phyloP scores from a whole-genome alignment of 1,140 invertebrate genomes.

The Panagrolaimus sp. region DNA sequence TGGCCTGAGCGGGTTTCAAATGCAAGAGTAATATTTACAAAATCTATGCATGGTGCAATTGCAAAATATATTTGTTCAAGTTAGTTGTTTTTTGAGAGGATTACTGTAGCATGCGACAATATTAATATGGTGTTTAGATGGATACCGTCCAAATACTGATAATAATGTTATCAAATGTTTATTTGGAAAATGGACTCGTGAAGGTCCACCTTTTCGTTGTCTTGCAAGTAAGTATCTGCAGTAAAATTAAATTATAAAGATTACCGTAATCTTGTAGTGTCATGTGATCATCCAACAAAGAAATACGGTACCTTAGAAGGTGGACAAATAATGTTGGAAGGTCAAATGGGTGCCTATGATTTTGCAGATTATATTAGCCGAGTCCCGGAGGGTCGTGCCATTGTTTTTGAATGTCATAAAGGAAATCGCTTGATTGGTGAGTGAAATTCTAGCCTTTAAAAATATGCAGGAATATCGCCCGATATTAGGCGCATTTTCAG shows the following conservation, averaged over 20 bases:
- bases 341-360: slow-evolving; percentile 93
- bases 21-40: slow-evolving; percentile 89
- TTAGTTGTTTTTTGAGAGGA: too few species aligned
- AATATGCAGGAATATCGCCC: slow-evolving; percentile 7
- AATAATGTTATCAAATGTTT: slow-evolving; percentile 72
- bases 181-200: slow-evolving; percentile 85
- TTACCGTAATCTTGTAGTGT: slow-evolving; percentile 72
- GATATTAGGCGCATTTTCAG: slow-evolving; percentile 5
- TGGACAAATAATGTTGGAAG: slow-evolving; percentile 84
- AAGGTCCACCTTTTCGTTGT: slow-evolving; percentile 64
- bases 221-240: slow-evolving; percentile 41
- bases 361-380: slow-evolving; percentile 90
- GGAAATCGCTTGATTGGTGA: slow-evolving; percentile 74
- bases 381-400: slow-evolving; percentile 77
- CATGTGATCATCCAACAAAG: slow-evolving; percentile 76
- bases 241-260: neutral
- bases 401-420: slow-evolving; percentile 90
- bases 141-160: slow-evolving; percentile 72
- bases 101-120: too few species aligned
- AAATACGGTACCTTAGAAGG: slow-evolving; percentile 73
- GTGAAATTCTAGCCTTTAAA: neutral
- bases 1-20: slow-evolving; percentile 79
- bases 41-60: slow-evolving; percentile 86
- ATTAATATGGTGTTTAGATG: too few species aligned
- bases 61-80: slow-evolving; percentile 82